Evolutionary conservation across 2,797 vertebrate species (phyloP).

Genomic region (Muscicapa comitata): DNA sequence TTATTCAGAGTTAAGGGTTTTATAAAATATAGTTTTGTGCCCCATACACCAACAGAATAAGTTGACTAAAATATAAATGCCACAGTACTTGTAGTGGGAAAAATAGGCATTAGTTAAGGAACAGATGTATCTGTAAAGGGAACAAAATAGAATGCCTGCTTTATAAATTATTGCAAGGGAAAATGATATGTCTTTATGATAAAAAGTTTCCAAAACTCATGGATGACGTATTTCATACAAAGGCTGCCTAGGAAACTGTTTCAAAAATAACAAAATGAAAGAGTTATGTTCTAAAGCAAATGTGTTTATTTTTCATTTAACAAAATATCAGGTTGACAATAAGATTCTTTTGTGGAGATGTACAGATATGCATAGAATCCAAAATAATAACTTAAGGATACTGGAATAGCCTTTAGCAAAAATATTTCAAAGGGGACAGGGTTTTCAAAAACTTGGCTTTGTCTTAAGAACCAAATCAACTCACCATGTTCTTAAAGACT

Average conservation of each 20-base stretch:
- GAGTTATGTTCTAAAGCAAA: neutral
- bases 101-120: neutral
- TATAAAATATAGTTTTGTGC: neutral
- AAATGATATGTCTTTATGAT: neutral
- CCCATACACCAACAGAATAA: neutral
- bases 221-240: neutral
- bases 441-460: constrained; percentile 31
- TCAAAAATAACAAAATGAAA: neutral
- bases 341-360: neutral
- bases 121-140: neutral
- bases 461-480: constrained; percentile 2
- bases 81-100: neutral
- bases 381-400: neutral
- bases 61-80: neutral
- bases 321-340: neutral
- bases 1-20: neutral
- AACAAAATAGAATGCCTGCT: neutral
- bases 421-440: constrained; percentile 16
- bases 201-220: neutral
- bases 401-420: neutral
- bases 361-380: neutral
- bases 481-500: neutral
- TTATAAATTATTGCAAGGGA: neutral
- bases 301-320: neutral
- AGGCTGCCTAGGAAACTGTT: neutral